Evolutionary conservation across 2,113 vertebrate genomes (phyloP).

Genomic region (Bostrychus sinensis): DNA sequence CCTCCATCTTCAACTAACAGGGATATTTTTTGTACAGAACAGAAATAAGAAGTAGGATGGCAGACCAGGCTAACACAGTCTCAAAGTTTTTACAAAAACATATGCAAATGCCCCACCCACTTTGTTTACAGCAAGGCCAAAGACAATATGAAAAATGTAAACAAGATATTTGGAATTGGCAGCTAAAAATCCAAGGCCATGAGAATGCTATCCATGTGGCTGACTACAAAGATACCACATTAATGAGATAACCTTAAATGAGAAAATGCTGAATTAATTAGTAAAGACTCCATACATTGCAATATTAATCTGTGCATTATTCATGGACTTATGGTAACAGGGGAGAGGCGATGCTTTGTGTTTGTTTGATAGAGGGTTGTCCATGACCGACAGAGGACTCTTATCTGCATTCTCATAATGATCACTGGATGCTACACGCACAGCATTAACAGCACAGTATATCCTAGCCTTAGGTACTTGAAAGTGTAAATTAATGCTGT

Average conservation of each 20-base stretch:
- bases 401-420: conserved; percentile 37
- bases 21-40: background rate
- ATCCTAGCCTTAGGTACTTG: conserved; percentile 34
- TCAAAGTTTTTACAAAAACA: background rate
- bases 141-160: background rate
- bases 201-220: conserved; percentile 1
- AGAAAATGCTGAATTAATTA: conserved; percentile 51
- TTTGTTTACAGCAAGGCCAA: background rate
- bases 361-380: conserved; percentile 30
- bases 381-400: conserved; percentile 43
- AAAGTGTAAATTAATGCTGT: conserved; percentile 43
- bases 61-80: background rate
- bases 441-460: conserved; percentile 22
- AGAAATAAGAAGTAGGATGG: background rate
- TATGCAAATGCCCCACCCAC: background rate
- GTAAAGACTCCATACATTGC: conserved; percentile 48
- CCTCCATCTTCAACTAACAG: too few species aligned
- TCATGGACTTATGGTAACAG: conserved; percentile 47
- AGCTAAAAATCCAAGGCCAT: background rate
- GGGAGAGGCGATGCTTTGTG: conserved; percentile 47
- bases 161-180: conserved; percentile 19
- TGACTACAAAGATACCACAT: conserved; percentile 28
- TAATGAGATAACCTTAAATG: conserved; percentile 47
- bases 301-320: conserved; percentile 68
- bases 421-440: conserved; percentile 42